Evolutionary conservation across 2,113 vertebrate genomes (phyloP), one percentile per base, ranked within the genome.

Genomic region (Phylloscopus trochiloides): DNA sequence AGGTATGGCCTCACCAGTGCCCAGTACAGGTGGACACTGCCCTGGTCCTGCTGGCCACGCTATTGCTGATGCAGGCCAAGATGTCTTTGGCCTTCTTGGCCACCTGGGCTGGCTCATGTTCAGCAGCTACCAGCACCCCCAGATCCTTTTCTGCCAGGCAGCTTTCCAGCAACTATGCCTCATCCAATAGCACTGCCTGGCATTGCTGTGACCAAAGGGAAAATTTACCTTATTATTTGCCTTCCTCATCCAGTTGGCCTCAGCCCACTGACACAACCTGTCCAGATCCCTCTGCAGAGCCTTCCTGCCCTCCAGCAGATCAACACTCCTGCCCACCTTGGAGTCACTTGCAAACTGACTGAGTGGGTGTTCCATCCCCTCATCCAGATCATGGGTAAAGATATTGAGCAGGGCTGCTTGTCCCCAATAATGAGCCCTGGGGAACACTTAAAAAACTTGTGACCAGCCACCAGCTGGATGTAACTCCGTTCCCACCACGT

Each of bases 11-110:
- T 79, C 48, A 42, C 31, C 26, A 26, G 21, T 32, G 31, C 40
- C 10, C 6, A 12, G 8, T 9, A n/a, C 13, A 48, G 20, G 14
- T 5, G 5, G 0, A 20, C 0, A 14, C 42, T 42, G 21, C 4
- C 17, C 36, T 57, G 25, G 0, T 42, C 11, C 42, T 72, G 9
- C 20, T 63, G 85, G 42, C 6, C 40, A 34, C 20, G 2, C 11
- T 8, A 5, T 8, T 48, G 25, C 9, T 48, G 29, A 34, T 8
- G 14, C 15, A 62, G 19, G 40, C n/a, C 57, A 26, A 3, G 34
- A 34, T 34, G 7, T 4, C 29, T 1, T 3, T 34, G 6, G 12
- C 10, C 13, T 50, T 58, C 51, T 58, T 29, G 61, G 31, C 13
- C 34, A 25, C 10, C 36, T 50, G 34, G 31, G 8, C 34, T 63